Evolutionary conservation across 2,888 invertebrate species (phyloP), one percentile per base, ranked within the genome.

Genomic region (Ennomos quercinarius): DNA sequence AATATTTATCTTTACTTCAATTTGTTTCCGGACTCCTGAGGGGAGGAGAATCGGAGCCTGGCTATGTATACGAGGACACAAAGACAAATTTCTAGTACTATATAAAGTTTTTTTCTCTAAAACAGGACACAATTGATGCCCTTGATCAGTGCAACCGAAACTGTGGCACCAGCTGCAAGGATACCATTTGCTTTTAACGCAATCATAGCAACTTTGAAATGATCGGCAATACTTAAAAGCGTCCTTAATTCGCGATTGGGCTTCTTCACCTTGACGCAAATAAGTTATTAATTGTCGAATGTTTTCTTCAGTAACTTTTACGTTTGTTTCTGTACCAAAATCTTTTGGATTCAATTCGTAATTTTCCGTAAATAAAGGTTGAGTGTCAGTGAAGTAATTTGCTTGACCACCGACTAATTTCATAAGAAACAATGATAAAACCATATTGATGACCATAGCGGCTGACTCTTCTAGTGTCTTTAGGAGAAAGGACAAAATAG

Each of bases 81-180:
- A 52, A 39, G 56, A 45, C 6, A 34, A 2, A 13, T 55, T 62
- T 4, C 57, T 60, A 45, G 27, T 0, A 11, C 2, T 49, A 5
- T 63, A 53, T 8, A 57, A 43, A 27, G 27, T 0, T 53, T 60
- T 60, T 40, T 45, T 65, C 10, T 51, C 52, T 0, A 64, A 57
- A 12, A 55, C 41, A 0, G 75, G 72, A 40, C 83, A 84, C 5
- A 27, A 27, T 0, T 73, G 34, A 3, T 63, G 64, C 10, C 71
- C 61, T 41, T 55, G 71, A 35, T 72, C 64, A 0, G 77, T 77
- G 47, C 84, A 84, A 2, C 84, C 84, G 10, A 63, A 68, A 38
- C 77, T 66, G 52, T 85, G 84, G 47, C 84, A 84, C 84, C 84
- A 86, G 1, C 68, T 69, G 57, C 84, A 86, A 8, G 66, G 63